Percentiles rank a stretch among this genome's conserved stretches.
These are phyloP conservation scores for Pseudomyrmex sp. DNA, from an alignment of 1,140 invertebrate species.

Conservation along the genomic window DNA sequence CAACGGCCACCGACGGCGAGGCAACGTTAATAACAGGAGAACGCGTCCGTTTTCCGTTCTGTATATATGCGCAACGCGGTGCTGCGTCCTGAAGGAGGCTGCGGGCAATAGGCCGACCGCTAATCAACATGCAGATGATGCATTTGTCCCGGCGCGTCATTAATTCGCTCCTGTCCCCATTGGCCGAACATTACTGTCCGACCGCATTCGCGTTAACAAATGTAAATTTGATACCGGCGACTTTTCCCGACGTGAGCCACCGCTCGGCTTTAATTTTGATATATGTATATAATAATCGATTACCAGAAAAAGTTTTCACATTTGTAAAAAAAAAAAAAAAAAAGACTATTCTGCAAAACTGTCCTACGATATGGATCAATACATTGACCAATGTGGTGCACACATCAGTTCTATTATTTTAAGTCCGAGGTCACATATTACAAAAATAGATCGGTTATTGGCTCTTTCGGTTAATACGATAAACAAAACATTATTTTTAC, in stretches of 20 bases:
- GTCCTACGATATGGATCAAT: not conserved
- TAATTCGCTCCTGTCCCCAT: constrained; percentile 59
- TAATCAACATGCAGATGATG: constrained; percentile 68
- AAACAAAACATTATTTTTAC: not conserved
- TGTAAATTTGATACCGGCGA: constrained; percentile 62
- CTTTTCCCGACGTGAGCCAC: constrained; percentile 12
- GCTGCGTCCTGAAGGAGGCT: constrained; percentile 49
- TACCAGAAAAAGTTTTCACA: not conserved
- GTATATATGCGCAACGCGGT: constrained; percentile 5
- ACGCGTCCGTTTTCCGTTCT: constrained; percentile 17
- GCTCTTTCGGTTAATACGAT: not conserved
- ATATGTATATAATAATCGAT: constrained; percentile 26
- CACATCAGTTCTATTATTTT: constrained; percentile 30
- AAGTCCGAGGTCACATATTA: constrained; percentile 7
- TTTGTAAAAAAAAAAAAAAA: not conserved
- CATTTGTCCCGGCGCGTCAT: constrained; percentile 64
- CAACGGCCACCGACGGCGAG: constrained; percentile 11
- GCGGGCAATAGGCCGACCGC: constrained; percentile 48
- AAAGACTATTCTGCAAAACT: not conserved
- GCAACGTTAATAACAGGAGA: constrained; percentile 37
- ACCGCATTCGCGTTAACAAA: constrained; percentile 64
- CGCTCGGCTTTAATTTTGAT: not conserved
- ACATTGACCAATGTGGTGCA: constrained; percentile 1
- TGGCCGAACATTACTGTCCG: constrained; percentile 59
- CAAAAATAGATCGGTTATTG: constrained; percentile 29